A percentile compares a stretch with the other conserved stretches of the same genome.
phyloP scores from a whole-genome alignment of 2,888 invertebrate species.

The Epicampocera succincta region DNA sequence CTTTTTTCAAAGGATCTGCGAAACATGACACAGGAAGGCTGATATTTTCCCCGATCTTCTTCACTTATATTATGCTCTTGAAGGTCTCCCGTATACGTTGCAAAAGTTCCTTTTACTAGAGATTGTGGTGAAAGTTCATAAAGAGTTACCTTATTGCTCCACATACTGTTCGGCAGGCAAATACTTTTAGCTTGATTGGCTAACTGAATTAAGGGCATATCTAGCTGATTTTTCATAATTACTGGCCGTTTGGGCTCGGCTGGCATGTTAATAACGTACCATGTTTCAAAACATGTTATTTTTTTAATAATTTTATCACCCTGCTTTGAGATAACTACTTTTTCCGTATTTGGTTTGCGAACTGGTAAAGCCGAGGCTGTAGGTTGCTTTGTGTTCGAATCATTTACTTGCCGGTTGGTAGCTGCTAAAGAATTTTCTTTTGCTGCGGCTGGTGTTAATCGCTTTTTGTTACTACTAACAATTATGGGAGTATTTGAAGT shows the following conservation, averaged over 20 bases:
- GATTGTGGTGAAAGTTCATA: slow-evolving; percentile 76
- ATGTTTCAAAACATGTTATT: slow-evolving; percentile 82
- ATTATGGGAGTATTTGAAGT: slow-evolving; percentile 39
- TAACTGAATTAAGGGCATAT: slow-evolving; percentile 78
- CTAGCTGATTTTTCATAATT: slow-evolving; percentile 76
- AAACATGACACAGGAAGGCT: slow-evolving; percentile 81
- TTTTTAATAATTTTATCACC: slow-evolving; percentile 80
- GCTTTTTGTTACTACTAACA: slow-evolving; percentile 57
- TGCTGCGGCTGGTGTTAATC: slow-evolving; percentile 55
- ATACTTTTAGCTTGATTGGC: slow-evolving; percentile 78
- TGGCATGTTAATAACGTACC: slow-evolving; percentile 80
- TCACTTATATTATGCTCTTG: slow-evolving; percentile 78
- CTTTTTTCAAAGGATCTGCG: slow-evolving; percentile 76
- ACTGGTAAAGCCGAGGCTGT: slow-evolving; percentile 12
- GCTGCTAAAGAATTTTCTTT: slow-evolving; percentile 71
- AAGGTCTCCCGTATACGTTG: slow-evolving; percentile 79
- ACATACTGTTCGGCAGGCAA: slow-evolving; percentile 76
- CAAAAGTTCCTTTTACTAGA: slow-evolving; percentile 74
- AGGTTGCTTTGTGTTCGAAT: slow-evolving; percentile 20
- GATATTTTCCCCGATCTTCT: slow-evolving; percentile 79
- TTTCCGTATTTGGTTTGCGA: slow-evolving; percentile 76
- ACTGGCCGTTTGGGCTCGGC: slow-evolving; percentile 70
- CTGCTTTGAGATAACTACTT: slow-evolving; percentile 78
- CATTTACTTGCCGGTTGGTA: slow-evolving; percentile 63
- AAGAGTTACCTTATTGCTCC: slow-evolving; percentile 80